Evolutionary conservation across 2,888 invertebrate genomes (phyloP), one percentile per base, ranked within the genome.

Genomic region (Meloe dianella): DNA sequence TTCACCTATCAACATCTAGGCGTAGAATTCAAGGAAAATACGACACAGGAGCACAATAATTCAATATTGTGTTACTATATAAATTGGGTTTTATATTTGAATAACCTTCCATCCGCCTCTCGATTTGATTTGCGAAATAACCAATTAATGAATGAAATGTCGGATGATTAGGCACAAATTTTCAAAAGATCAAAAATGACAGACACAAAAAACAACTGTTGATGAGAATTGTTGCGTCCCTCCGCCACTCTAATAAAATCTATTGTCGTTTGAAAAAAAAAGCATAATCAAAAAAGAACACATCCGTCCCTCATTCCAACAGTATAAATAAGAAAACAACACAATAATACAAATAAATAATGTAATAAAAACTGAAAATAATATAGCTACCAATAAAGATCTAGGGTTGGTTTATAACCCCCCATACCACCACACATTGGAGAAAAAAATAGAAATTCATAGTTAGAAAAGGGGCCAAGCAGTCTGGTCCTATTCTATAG

Each of bases 391-490:
- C 47, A 47, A 47, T 47, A 47, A 47, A 47, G 47, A 47, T 20
- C 20, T 47, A 47, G 47, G 47, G 47, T 20, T 22, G 47, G 47
- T 47, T 47, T 47, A 47, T 47, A 20, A 20, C 47, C 38, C 4
- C 47, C 38, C 4, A 27, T 41, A 47, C 47, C 47, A 20, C 47
- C 20, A 41, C 38, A 10, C 20, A 20, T 20, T 9, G 8, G 9
- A 10, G 2, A n/a, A 47, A 80, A 80, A 81, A 81, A 81, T 77
- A 78, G 78, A 77, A 80, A 78, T 79, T 77, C 73, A 77, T 77
- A 77, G 73, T 72, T 7, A 20, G 73, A 74, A 74, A 73, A 80
- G 82, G 82, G 82, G 81, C 82, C 82, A 80, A 73, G 79, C 81
- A 71, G 82, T 82, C 82, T 81, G 77, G 77, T 41, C 41, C n/a